Evolutionary conservation across 2,797 vertebrate genomes (phyloP).

Genomic region (Picus viridis): DNA sequence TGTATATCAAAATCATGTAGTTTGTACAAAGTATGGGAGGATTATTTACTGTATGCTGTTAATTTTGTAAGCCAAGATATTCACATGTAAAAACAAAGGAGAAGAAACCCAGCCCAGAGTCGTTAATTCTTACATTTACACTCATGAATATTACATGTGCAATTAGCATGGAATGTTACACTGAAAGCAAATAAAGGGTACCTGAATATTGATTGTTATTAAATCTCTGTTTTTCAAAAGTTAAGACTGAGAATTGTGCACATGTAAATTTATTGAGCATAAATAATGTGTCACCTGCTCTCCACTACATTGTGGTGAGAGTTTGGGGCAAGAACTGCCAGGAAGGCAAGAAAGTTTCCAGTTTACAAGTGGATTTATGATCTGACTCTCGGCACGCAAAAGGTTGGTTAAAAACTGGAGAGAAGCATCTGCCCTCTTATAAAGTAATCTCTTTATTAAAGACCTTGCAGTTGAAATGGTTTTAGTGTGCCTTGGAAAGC

Average conservation of each 20-base stretch:
- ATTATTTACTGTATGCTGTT: slow-evolving; percentile 92
- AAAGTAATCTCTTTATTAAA: not conserved
- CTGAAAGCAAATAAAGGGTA: slow-evolving; percentile 61
- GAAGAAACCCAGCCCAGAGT: slow-evolving; percentile 12
- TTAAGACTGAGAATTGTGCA: not conserved
- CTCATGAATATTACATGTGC: slow-evolving; percentile 71
- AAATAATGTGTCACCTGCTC: not conserved
- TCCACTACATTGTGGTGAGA: not conserved
- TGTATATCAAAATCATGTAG: slow-evolving; percentile 87
- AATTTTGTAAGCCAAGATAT: slow-evolving; percentile 89
- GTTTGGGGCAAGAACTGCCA: not conserved
- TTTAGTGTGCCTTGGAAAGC: not conserved
- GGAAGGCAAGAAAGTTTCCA: not conserved
- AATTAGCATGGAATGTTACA: slow-evolving; percentile 65
- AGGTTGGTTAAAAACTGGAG: not conserved
- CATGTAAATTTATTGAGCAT: not conserved
- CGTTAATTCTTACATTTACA: slow-evolving; percentile 73
- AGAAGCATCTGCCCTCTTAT: not conserved
- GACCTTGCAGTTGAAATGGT: not conserved
- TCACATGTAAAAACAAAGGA: slow-evolving; percentile 69
- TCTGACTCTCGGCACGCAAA: not conserved
- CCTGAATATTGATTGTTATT: not conserved
- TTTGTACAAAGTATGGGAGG: slow-evolving; percentile 89
- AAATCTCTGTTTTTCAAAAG: not conserved
- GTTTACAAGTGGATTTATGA: not conserved